phyloP scores from a whole-genome alignment of 2,797 vertebrate genomes.

The Thamnophis elegans region DNA sequence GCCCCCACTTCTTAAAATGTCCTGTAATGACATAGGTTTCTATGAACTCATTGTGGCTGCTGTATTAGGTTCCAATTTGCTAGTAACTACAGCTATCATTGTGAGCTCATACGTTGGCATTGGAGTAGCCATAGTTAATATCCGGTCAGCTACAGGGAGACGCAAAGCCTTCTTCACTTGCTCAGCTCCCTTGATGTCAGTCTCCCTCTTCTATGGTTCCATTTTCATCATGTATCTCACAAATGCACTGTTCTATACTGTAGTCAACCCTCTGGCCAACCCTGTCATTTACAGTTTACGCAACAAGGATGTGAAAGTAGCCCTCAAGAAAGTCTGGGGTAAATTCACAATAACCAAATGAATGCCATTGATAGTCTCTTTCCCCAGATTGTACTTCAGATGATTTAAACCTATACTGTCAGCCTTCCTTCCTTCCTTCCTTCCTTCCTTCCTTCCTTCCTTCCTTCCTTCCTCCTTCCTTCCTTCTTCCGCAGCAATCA shows the following conservation, averaged over 20 bases:
- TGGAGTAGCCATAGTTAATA: not conserved
- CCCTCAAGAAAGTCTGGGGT: constrained; percentile 25
- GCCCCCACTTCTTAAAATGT: not conserved
- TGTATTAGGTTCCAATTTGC: not conserved
- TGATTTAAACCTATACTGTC: too few relatives aligned
- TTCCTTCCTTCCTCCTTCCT: too few relatives aligned
- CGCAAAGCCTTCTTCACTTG: constrained; percentile 12
- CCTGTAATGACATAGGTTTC: not conserved
- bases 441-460: too few relatives aligned
- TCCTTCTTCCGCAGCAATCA: not conserved
- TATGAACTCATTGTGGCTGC: not conserved
- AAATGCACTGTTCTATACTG: constrained; percentile 49
- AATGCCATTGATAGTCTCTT: not conserved
- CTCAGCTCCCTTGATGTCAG: constrained; percentile 44
- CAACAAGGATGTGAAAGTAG: constrained; percentile 52
- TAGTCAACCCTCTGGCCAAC: constrained; percentile 32
- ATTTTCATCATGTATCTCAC: constrained; percentile 38
- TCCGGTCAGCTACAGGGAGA: not conserved
- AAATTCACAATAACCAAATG: not conserved
- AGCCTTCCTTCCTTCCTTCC: too few relatives aligned
- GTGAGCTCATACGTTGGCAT: not conserved
- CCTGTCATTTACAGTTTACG: constrained; percentile 46
- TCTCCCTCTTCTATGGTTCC: constrained; percentile 36
- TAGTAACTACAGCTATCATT: not conserved
- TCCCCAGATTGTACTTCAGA: not conserved